Percentiles rank a stretch among this genome's conserved stretches.
Evolutionary conservation across 2,797 vertebrate genomes (phyloP).

Genomic region (Ataeniobius toweri): DNA sequence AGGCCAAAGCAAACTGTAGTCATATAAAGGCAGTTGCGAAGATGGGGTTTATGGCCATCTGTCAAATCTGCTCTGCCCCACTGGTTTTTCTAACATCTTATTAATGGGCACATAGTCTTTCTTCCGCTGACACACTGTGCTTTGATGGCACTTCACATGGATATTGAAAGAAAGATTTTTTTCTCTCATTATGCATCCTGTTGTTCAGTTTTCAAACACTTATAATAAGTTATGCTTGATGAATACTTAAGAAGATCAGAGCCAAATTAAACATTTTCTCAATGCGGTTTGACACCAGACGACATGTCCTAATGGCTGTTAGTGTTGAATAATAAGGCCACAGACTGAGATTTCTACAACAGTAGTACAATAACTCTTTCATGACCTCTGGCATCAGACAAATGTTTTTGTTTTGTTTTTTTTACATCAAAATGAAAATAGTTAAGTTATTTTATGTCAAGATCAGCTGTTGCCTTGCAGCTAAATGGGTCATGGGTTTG

Average conservation of each 20-base stretch:
- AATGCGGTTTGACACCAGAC: conserved; percentile 19
- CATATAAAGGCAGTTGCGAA: conserved; percentile 24
- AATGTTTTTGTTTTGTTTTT: conserved; percentile 1
- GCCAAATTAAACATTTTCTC: conserved; percentile 19
- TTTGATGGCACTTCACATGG: conserved; percentile 35
- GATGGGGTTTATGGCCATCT: conserved; percentile 53
- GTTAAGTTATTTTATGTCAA: conserved; percentile 2
- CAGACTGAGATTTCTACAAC: conserved; percentile 11
- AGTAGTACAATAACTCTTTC: neutral
- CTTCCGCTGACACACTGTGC: conserved; percentile 21
- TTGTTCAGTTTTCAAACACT: conserved; percentile 29
- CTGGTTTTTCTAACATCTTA: conserved; percentile 38
- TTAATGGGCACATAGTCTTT: conserved; percentile 23
- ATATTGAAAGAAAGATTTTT: conserved; percentile 9
- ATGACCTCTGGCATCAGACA: conserved; percentile 19
- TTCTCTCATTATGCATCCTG: conserved; percentile 10
- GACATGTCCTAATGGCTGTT: conserved; percentile 28
- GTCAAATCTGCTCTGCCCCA: conserved; percentile 40
- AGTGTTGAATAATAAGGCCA: conserved; percentile 39
- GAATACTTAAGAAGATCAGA: conserved; percentile 30
- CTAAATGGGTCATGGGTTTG: neutral
- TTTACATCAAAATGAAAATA: neutral
- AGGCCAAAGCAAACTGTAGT: conserved; percentile 49
- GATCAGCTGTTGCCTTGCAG: neutral
- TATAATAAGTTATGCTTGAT: conserved; percentile 25